Evolutionary conservation across 2,888 invertebrate species (phyloP), one percentile per base, ranked within the genome.

Genomic region (Tuberolachnus salignus): DNA sequence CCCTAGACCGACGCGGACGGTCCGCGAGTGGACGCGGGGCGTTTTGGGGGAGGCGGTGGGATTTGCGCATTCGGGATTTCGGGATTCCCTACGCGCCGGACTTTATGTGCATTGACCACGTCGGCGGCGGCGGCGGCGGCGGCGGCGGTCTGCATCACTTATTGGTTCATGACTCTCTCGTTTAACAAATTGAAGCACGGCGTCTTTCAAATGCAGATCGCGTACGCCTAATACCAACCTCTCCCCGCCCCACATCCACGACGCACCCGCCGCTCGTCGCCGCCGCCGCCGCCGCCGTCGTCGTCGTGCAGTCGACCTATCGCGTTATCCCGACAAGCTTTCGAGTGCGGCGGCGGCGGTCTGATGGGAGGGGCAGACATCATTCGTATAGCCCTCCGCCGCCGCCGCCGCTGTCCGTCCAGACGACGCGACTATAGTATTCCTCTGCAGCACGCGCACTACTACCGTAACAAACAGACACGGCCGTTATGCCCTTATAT

Each of bases 121-220:
- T 8, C 19, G 2, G 13, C 13, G 11, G 13, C 1, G n/a, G 55
- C n/a, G n/a, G 57, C 13, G 11, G 10, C 49, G 11, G 26, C 13
- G 13, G 44, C 1, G 57, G 53, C 21, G 69, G 70, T 44, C 55
- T 57, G 55, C 71, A 59, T 61, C 59, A 49, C 57, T 70, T 72
- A 73, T 64, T 64, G 63, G 63, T 63, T 42, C 64, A 63, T 53
- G 61, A 63, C 73, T 63, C 34, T 49, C 42, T 63, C 34, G 61
- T 67, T 67, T 63, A 63, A 63, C 63, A 69, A 69, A 69, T 69
- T 46, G 69, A 69, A 53, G 53, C 67, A 51, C 67, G 67, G 26
- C 46, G 69, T 69, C 69, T 51, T 69, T 53, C 53, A 53, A 53
- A 69, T 53, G 69, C 69, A 69, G 69, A 69, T 53, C 69, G 51